Percentiles rank a stretch among this genome's conserved stretches.
Conservation (phyloP, 2,113 vertebrate species). For the Verasper variegatus region DNA sequence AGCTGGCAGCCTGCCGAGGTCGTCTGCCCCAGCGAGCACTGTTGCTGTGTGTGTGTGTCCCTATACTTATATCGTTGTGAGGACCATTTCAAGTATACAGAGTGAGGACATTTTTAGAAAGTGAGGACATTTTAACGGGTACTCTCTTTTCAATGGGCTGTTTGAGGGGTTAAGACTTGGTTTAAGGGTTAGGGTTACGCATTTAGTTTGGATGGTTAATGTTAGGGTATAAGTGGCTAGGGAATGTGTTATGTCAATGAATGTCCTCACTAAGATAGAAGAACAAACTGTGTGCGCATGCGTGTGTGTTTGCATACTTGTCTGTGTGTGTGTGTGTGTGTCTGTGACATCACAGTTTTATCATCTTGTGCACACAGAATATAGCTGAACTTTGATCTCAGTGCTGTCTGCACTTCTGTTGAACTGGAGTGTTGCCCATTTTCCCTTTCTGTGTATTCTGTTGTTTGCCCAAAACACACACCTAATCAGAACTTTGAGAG, state of each 20-base stretch:
- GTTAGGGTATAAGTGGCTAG: too few relatives aligned
- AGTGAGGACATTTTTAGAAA: too few relatives aligned
- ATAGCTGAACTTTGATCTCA: slow-evolving; percentile 74
- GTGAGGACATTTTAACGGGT: too few relatives aligned
- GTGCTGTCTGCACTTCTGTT: slow-evolving; percentile 68
- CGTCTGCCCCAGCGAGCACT: slow-evolving; percentile 58
- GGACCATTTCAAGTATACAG: too few relatives aligned
- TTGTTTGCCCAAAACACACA: slow-evolving; percentile 68
- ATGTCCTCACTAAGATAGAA: too few relatives aligned
- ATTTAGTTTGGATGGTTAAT: too few relatives aligned
- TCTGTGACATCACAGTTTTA: slow-evolving; percentile 48
- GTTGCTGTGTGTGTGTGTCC: slow-evolving; percentile 2
- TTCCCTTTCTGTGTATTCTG: slow-evolving; percentile 70
- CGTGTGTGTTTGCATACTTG: slow-evolving; percentile 1
- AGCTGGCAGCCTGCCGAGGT: slow-evolving; percentile 71
- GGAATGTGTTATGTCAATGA: too few relatives aligned
- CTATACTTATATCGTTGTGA: not conserved
- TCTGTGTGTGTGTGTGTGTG: not conserved
- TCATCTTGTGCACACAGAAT: slow-evolving; percentile 69
- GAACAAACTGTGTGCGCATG: too few relatives aligned
- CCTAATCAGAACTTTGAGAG: slow-evolving; percentile 61
- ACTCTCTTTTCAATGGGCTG: too few relatives aligned
- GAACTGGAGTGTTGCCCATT: slow-evolving; percentile 69
- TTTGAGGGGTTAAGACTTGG: too few relatives aligned
- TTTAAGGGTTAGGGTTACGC: too few relatives aligned